Evolutionary conservation across 2,797 vertebrate species (phyloP).

Genomic region (Iguana delicatissima): DNA sequence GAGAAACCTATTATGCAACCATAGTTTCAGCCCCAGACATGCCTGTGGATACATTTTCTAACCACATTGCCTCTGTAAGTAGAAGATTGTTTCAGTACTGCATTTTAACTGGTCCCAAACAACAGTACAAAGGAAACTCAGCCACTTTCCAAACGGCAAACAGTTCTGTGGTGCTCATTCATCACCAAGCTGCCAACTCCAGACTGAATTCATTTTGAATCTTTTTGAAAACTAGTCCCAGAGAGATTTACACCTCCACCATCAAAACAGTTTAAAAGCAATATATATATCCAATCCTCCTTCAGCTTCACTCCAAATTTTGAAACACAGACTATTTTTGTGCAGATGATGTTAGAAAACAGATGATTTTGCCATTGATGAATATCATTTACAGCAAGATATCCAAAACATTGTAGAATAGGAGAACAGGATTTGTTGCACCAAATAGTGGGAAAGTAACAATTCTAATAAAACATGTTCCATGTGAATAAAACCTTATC

Average conservation of each 20-base stretch:
- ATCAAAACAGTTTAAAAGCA: not conserved
- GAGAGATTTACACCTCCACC: not conserved
- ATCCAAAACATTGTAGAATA: not conserved
- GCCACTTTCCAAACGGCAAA: constrained; percentile 11
- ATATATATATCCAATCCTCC: not conserved
- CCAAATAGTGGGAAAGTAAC: not conserved
- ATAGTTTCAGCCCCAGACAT: not conserved
- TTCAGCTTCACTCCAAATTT: not conserved
- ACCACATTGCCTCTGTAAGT: not conserved
- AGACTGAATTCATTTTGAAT: constrained; percentile 18
- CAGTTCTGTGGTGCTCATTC: not conserved
- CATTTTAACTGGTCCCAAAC: not conserved
- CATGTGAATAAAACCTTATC: not conserved
- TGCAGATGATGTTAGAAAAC: not conserved
- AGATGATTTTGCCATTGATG: not conserved
- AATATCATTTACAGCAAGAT: not conserved
- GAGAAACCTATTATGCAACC: not conserved
- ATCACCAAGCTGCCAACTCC: not conserved
- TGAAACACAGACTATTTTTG: not conserved
- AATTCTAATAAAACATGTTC: not conserved
- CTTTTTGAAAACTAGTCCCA: not conserved
- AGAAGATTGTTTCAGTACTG: not conserved
- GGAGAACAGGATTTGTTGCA: no score
- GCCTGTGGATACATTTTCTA: constrained; percentile 9
- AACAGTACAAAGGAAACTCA: constrained; percentile 17